Evolutionary conservation across 2,888 invertebrate species (phyloP).

Genomic region (Brachylomia viminalis): DNA sequence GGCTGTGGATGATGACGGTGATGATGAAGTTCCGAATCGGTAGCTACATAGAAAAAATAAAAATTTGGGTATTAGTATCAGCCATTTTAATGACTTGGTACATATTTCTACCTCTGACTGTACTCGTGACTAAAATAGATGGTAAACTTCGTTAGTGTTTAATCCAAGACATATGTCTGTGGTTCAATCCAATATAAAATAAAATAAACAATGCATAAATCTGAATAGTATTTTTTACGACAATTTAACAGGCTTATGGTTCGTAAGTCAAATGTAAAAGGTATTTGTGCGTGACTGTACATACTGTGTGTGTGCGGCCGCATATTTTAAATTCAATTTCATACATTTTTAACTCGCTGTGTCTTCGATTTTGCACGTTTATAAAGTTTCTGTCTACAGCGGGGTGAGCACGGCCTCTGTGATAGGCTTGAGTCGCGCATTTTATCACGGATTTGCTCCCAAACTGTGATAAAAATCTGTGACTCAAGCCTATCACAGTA

Average conservation of each 20-base stretch:
- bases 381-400: not conserved
- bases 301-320: constrained; percentile 9
- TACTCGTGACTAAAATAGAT: constrained; percentile 1
- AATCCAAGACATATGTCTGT: too few species aligned
- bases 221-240: constrained; percentile 16
- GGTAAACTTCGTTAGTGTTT: not conserved
- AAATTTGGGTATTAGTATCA: not conserved
- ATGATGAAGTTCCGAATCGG: not conserved
- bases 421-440: too few species aligned
- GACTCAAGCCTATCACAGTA: too few species aligned
- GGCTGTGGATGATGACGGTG: not conserved
- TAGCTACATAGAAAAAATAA: not conserved
- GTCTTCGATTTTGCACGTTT: not conserved
- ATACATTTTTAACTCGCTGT: constrained; percentile 18
- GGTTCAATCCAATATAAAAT: constrained; percentile 9
- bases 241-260: not conserved
- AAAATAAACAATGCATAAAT: constrained; percentile 34
- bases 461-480: too few species aligned
- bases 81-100: not conserved
- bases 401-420: too few species aligned
- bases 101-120: constrained; percentile 2
- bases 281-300: constrained; percentile 40
- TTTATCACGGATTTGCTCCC: too few species aligned
- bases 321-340: not conserved
- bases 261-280: constrained; percentile 8